A percentile compares a stretch with the other conserved stretches of the same genome.
Conservation (phyloP, 92 coral and sea anemone genomes). For the Epizoanthus scotinus region DNA sequence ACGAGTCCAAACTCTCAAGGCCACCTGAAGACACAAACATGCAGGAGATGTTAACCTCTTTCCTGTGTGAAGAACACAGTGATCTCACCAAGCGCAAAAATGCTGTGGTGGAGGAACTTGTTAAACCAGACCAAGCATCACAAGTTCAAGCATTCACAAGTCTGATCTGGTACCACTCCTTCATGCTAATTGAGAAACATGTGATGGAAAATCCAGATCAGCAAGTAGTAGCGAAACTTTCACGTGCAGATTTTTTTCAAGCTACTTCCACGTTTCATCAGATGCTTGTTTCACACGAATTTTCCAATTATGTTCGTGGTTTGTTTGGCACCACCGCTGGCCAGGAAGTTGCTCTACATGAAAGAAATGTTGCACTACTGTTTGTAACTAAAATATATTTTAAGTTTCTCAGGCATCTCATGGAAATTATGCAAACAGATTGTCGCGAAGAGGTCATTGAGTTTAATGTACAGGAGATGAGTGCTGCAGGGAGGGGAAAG, state of each 20-base stretch:
- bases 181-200: too few relatives aligned
- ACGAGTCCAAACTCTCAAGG: conserved; percentile 11
- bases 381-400: background rate
- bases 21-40: background rate
- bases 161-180: too few relatives aligned
- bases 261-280: background rate
- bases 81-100: background rate
- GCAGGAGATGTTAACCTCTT: background rate
- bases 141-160: too few relatives aligned
- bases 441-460: background rate
- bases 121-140: too few relatives aligned
- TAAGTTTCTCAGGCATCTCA: conserved; percentile 6
- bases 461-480: conserved; percentile 33
- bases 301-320: background rate
- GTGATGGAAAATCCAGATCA: too few relatives aligned
- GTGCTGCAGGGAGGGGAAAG: conserved; percentile 14
- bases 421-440: background rate
- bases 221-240: background rate
- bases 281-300: background rate
- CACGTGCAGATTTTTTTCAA: background rate
- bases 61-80: background rate
- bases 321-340: too few relatives aligned
- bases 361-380: background rate
- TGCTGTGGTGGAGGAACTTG: background rate
- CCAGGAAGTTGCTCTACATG: background rate